A percentile compares a stretch with the other conserved stretches of the same genome.
These are phyloP conservation scores for Dendropsophus ebraccatus DNA, from an alignment of 2,113 vertebrate species.

Conservation along the genomic window DNA sequence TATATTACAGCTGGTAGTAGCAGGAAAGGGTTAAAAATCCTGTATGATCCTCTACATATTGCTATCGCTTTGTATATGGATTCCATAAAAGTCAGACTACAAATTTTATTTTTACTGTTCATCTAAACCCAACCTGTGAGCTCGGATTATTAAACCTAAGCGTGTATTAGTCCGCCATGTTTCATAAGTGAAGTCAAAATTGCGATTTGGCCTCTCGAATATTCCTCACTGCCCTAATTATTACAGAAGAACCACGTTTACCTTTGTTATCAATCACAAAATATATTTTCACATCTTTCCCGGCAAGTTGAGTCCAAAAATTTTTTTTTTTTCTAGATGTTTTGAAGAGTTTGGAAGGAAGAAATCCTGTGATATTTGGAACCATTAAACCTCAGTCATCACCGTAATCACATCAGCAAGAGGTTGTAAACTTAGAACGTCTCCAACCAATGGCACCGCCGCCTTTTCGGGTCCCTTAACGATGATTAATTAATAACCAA, in stretches of 20 bases:
- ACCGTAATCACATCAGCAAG: slow-evolving; percentile 11
- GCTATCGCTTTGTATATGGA: neutral
- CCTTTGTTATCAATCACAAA: slow-evolving; percentile 37
- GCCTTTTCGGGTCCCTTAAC: slow-evolving; percentile 11
- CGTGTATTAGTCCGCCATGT: neutral
- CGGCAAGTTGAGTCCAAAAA: slow-evolving; percentile 6
- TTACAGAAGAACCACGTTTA: slow-evolving; percentile 29
- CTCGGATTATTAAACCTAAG: neutral
- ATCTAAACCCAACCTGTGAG: neutral
- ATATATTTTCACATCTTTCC: slow-evolving; percentile 29
- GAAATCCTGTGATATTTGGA: slow-evolving; percentile 35
- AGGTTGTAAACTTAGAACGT: slow-evolving; percentile 10
- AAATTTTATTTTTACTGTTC: too few species aligned
- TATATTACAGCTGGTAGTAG: too few species aligned
- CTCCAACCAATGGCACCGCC: slow-evolving; percentile 2
- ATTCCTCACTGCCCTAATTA: slow-evolving; percentile 33
- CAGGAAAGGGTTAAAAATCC: neutral
- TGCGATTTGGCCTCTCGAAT: slow-evolving; percentile 18
- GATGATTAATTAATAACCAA: slow-evolving; percentile 51
- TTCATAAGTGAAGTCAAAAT: slow-evolving; percentile 3
- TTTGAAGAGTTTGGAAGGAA: slow-evolving; percentile 13
- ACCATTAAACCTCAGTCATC: slow-evolving; percentile 43
- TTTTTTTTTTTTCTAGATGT: too few species aligned
- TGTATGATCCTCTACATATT: neutral
- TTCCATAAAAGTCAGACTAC: neutral